A percentile compares a stretch with the other conserved stretches of the same genome.
These are phyloP conservation scores for Pseudococcus viburni DNA, from an alignment of 2,888 invertebrate genomes.

Conservation along the genomic window DNA sequence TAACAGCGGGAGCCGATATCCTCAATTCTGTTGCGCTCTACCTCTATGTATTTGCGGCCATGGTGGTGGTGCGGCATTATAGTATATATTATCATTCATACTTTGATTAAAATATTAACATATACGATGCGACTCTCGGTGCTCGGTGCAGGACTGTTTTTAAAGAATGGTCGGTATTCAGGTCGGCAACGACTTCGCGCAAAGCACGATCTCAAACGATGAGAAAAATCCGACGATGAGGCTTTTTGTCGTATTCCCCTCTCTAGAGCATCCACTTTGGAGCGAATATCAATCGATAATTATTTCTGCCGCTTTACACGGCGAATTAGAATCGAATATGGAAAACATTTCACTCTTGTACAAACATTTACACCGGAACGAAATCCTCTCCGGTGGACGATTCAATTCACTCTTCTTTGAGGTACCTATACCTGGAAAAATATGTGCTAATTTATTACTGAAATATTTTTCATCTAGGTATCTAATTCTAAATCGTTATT, in stretches of 20 bases:
- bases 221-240: conserved; percentile 46
- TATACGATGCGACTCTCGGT: conserved; percentile 58
- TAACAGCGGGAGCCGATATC: conserved; percentile 50
- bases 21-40: neutral
- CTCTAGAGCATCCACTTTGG: neutral
- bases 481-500: no score
- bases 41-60: neutral
- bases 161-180: conserved; percentile 64
- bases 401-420: no score
- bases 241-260: conserved; percentile 17
- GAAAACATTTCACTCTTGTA: neutral
- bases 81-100: conserved; percentile 62
- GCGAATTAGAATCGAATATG: conserved; percentile 54
- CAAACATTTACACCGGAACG: neutral
- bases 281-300: conserved; percentile 49
- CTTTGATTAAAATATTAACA: conserved; percentile 64
- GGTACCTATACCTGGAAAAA: no score
- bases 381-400: neutral
- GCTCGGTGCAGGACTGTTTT: conserved; percentile 51
- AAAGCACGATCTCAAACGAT: conserved; percentile 60
- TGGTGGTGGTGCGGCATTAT: neutral
- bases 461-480: no score
- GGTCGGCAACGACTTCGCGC: conserved; percentile 60
- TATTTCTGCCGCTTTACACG: conserved; percentile 45
- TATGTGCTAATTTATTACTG: no score